Base-by-base conservation (phyloP, 2,888 invertebrate species). In the Sicus ferrugineus region DNA sequence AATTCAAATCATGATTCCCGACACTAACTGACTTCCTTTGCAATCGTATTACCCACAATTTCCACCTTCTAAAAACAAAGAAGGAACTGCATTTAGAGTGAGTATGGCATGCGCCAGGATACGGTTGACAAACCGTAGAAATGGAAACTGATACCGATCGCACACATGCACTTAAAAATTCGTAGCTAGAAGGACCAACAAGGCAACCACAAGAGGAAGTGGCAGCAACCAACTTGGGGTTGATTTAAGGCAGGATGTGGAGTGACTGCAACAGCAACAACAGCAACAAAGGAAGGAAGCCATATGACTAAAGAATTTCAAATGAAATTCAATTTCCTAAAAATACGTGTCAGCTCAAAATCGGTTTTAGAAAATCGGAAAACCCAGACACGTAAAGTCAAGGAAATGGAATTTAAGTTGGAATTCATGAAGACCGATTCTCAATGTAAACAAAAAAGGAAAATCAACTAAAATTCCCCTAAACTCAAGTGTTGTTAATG, bases 191-290 rank as follows among this genome's bases (percentile, higher is more conserved):
- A 21, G 14, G 23, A 14, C 7, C 16, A 14, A 42, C 46, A 48
- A 23, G 30, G n/a, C 48, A 58, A 67, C 58, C 67, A 58, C 67
- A 67, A 59, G 50, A 67, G 67, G 67, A 64, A 31, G 34, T 28
- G 28, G 23, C 9, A 58, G 48, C 14, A 31, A 54, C 31, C 52
- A 28, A 34, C 26, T 50, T 14, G 28, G 67, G 67, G 67, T 58
- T 67, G 58, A 11, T 67, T 56, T 56, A 9, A 31, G 31, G 21
- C 26, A 67, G 58, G 46, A 48, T 23, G 31, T 59, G 11, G 28
- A 16, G 9, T 7, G 6, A 54, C 54, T 28, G n/a, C 11, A 42
- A 42, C 42, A 42, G n/a, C 42, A 42, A 42, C 42, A 42, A 42
- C 56, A 52, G 52, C 14, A 52, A 52, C 21, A 21, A 19, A 4